phyloP scores from a whole-genome alignment of 1,140 invertebrate species.

The Chymomyza costata region DNA sequence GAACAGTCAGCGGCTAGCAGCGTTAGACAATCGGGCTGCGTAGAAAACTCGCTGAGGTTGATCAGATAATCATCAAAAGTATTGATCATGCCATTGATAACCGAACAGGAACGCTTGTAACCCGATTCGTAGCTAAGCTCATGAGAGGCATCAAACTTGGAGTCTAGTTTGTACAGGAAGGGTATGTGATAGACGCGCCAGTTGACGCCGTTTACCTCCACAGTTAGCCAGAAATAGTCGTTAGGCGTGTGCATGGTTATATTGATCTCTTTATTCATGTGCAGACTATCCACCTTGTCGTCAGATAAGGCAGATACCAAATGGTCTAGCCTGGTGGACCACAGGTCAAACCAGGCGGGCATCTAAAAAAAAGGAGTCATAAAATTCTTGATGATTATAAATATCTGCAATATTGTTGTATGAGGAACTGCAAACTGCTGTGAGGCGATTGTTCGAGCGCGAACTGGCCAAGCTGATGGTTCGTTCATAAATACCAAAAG shows the following conservation, averaged over 20 bases:
- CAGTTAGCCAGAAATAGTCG: slow-evolving; percentile 63
- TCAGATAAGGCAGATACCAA: slow-evolving; percentile 64
- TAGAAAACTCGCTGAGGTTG: slow-evolving; percentile 47
- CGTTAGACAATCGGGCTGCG: slow-evolving; percentile 45
- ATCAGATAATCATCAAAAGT: slow-evolving; percentile 69
- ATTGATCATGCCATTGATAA: slow-evolving; percentile 70
- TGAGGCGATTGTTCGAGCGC: too few species aligned
- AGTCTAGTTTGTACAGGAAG: slow-evolving; percentile 66
- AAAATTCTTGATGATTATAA: neutral
- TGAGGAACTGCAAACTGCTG: too few species aligned
- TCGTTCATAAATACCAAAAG: too few species aligned
- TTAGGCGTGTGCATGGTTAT: slow-evolving; percentile 58
- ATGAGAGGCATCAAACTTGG: slow-evolving; percentile 69
- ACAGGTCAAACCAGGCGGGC: slow-evolving; percentile 71
- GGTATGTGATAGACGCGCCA: slow-evolving; percentile 72
- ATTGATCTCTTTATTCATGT: slow-evolving; percentile 64
- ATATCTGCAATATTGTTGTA: too few species aligned
- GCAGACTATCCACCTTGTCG: slow-evolving; percentile 58
- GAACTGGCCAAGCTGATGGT: too few species aligned
- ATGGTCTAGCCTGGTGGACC: slow-evolving; percentile 67
- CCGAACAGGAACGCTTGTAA: slow-evolving; percentile 64
- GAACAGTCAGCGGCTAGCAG: slow-evolving; percentile 69
- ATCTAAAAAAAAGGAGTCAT: slow-evolving; percentile 43
- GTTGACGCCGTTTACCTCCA: slow-evolving; percentile 62
- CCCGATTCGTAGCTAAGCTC: slow-evolving; percentile 67